A percentile compares a stretch with the other conserved stretches of the same genome.
Evolutionary conservation across 2,113 vertebrate species (phyloP).

Genomic region (Microcebus lehilahytsara): DNA sequence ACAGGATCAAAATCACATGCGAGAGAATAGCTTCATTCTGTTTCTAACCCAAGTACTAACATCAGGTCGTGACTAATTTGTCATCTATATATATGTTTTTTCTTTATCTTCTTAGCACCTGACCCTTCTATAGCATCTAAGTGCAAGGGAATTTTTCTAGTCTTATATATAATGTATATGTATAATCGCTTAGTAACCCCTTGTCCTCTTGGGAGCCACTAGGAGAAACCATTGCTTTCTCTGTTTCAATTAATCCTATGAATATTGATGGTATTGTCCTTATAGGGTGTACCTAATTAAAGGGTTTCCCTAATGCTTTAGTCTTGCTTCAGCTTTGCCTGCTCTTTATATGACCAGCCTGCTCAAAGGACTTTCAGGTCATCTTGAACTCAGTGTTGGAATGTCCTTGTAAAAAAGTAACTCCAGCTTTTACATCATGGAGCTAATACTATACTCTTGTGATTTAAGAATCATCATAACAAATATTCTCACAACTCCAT

Average conservation of each 20-base stretch:
- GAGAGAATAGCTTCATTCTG: not conserved
- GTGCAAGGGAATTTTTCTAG: not conserved
- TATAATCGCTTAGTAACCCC: not conserved
- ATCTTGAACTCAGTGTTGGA: not conserved
- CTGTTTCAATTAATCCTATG: not conserved
- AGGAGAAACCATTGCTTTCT: not conserved
- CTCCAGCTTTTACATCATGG: not conserved
- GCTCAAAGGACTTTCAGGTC: not conserved
- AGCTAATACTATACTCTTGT: not conserved
- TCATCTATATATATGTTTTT: not conserved
- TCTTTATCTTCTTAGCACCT: not conserved
- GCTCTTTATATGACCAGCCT: not conserved
- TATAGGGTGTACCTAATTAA: not conserved
- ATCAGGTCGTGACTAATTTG: not conserved
- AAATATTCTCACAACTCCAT: conserved; percentile 18
- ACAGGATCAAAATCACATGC: not conserved
- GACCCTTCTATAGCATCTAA: not conserved
- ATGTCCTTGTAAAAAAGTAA: not conserved
- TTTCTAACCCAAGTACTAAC: not conserved
- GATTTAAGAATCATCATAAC: conserved; percentile 8
- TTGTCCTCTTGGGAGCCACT: not conserved
- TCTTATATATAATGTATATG: not conserved
- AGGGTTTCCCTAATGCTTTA: not conserved
- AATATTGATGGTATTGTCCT: not conserved
- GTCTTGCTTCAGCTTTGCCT: not conserved